phyloP scores from a whole-genome alignment of 2,797 vertebrate genomes.

The Sebastiscus albofasciatus region DNA sequence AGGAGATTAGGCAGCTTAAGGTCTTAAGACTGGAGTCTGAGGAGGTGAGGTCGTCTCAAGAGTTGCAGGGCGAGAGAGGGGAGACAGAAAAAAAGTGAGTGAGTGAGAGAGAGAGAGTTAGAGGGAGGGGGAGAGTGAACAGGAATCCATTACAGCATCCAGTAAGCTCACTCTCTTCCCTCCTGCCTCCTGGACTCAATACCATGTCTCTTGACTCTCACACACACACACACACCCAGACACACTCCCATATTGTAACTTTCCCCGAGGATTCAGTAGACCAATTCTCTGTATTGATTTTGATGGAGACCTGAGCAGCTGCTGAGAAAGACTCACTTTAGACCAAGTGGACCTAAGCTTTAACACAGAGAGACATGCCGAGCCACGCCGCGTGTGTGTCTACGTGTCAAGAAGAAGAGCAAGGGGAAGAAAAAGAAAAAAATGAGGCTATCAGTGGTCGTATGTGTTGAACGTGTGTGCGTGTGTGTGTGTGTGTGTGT shows the following conservation, averaged over 20 bases:
- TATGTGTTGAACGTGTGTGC: neutral
- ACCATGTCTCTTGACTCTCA: conserved; percentile 33
- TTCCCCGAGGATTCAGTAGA: conserved; percentile 58
- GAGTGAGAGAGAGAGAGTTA: neutral
- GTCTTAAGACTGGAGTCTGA: conserved; percentile 51
- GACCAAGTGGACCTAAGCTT: conserved; percentile 51
- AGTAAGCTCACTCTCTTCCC: conserved; percentile 53
- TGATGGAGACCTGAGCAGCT: conserved; percentile 63
- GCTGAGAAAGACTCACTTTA: conserved; percentile 63
- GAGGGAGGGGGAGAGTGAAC: conserved; percentile 20
- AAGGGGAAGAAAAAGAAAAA: neutral
- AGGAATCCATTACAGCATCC: conserved; percentile 68
- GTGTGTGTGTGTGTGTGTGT: neutral
- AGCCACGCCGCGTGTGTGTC: conserved; percentile 2
- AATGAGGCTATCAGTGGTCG: neutral
- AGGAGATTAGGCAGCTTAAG: conserved; percentile 63
- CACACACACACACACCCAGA: conserved; percentile 24
- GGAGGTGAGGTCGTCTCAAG: conserved; percentile 53
- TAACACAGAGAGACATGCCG: conserved; percentile 41
- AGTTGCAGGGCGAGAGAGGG: conserved; percentile 7
- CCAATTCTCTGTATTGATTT: conserved; percentile 75
- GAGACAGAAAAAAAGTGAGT: neutral
- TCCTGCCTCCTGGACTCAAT: conserved; percentile 55
- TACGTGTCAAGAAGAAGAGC: conserved; percentile 23
- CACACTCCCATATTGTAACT: conserved; percentile 42